Base-by-base conservation (phyloP, 2,888 invertebrate species). In the Andrena camellia region DNA sequence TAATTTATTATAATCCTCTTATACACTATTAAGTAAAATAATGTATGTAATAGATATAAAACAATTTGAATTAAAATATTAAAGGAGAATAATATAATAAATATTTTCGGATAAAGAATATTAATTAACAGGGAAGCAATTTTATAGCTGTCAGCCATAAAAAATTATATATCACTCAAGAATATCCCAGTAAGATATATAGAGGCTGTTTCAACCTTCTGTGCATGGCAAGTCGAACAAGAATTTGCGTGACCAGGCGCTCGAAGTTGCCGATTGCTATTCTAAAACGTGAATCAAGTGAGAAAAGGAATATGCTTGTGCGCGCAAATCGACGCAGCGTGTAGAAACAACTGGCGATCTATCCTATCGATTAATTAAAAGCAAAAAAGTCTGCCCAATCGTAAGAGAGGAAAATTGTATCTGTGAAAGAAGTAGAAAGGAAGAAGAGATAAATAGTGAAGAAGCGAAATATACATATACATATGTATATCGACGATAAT, bases 361-460 rank as follows among this genome's bases (percentile, higher is more conserved):
- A 59, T 72, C 57, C 64, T 54, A 72, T 67, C 35, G 13, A 50
- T 60, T 59, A 13, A 31, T 54, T 6, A 66, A 77, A 69, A 80
- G 70, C 70, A 60, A 52, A 66, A 42, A 60, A 35, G 64, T 23
- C 59, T 70, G 64, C 60, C 50, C 35, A 69, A 70, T 13, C 26
- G 7, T 10, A 35, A 42, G 17, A 17, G n/a, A 69, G 20, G 48
- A 70, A 7, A 20, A 64, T 10, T n/a, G 10, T 13, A 4, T 60
- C 17, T 59, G 7, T 42, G 7, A 52, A 23, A 69, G 17, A 3
- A 13, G 29, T n/a, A 48, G 3, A 54, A 59, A 63, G n/a, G 8
- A 64, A 57, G 23, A 57, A 57, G 23, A 10, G 8, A 35, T 52
- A 71, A 6, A 42, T 62, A 48, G 13, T 2, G 2, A 59, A 26